Evolutionary conservation across 2,888 invertebrate genomes (phyloP).

Genomic region (Zaprionus bogoriensis): DNA sequence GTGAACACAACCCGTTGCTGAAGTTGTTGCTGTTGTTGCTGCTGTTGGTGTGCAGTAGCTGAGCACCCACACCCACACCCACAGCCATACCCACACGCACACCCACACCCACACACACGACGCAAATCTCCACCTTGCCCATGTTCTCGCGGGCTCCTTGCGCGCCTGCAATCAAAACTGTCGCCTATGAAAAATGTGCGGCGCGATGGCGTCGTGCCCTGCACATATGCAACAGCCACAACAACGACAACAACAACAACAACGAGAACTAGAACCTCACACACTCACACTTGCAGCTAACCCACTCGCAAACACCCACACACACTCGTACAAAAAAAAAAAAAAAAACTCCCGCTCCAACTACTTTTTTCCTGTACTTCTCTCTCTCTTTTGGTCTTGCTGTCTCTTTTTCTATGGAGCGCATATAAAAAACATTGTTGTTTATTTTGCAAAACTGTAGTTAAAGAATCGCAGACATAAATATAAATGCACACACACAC

Average conservation of each 20-base stretch:
- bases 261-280: constrained; percentile 5
- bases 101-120: neutral
- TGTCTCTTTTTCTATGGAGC: neutral
- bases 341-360: neutral
- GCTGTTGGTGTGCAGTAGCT: constrained; percentile 30
- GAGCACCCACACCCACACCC: constrained; percentile 28
- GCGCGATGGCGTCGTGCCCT: constrained; percentile 67
- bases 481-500: neutral
- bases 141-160: constrained; percentile 17
- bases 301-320: neutral
- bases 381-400: neutral
- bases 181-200: constrained; percentile 75
- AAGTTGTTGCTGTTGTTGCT: constrained; percentile 8
- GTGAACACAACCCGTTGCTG: constrained; percentile 2
- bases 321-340: neutral
- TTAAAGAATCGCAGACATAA: constrained; percentile 4
- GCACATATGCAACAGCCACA: constrained; percentile 26
- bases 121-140: constrained; percentile 38
- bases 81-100: neutral
- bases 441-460: constrained; percentile 13
- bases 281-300: constrained; percentile 1
- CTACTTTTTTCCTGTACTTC: neutral
- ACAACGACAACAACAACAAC: constrained; percentile 13
- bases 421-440: constrained; percentile 5
- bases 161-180: constrained; percentile 71